These are phyloP conservation scores for Hesperia comma DNA, from an alignment of 2,888 invertebrate species.

Conservation along the genomic window DNA sequence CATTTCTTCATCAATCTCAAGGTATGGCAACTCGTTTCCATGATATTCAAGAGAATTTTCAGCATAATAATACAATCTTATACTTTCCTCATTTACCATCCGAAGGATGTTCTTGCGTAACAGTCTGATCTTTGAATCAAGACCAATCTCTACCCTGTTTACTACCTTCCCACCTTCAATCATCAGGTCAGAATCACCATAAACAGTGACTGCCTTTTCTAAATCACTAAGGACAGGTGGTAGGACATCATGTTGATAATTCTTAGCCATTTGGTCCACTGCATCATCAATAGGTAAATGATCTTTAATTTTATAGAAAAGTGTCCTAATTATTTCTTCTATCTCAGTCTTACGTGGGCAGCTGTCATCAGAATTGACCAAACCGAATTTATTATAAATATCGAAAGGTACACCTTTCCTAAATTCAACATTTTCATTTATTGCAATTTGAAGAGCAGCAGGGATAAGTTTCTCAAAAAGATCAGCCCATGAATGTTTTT, in stretches of 20 bases:
- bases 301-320: constrained; percentile 85
- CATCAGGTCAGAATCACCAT: constrained; percentile 89
- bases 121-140: constrained; percentile 86
- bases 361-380: constrained; percentile 84
- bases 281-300: constrained; percentile 89
- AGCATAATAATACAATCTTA: constrained; percentile 90
- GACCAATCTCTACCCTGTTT: constrained; percentile 86
- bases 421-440: constrained; percentile 87
- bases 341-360: constrained; percentile 79
- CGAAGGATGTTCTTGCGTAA: constrained; percentile 82
- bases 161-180: constrained; percentile 84
- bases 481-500: constrained; percentile 95
- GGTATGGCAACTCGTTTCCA: constrained; percentile 87
- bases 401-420: constrained; percentile 91
- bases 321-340: constrained; percentile 72
- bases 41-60: constrained; percentile 95
- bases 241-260: constrained; percentile 92
- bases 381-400: constrained; percentile 89
- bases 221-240: constrained; percentile 90
- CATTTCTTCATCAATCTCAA: constrained; percentile 88
- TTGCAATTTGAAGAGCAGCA: constrained; percentile 88
- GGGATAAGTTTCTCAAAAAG: constrained; percentile 92
- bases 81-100: constrained; percentile 86
- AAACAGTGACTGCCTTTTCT: constrained; percentile 88
- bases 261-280: constrained; percentile 93